Evolutionary conservation across 2,113 vertebrate species (phyloP).

Genomic region (Smithornis capensis): DNA sequence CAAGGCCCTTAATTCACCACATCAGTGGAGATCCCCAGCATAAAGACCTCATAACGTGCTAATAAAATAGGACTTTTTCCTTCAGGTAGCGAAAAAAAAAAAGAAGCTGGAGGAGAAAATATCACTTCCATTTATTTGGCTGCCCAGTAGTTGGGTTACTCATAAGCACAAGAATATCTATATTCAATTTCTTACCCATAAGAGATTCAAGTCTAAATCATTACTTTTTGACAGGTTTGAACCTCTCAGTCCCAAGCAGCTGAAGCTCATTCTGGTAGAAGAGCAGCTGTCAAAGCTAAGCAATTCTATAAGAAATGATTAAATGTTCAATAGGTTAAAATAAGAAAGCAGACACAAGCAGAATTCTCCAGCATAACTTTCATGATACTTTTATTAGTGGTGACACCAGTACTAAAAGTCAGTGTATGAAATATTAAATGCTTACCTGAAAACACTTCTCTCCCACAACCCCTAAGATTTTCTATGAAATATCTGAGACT

Average conservation of each 20-base stretch:
- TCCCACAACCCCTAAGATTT: neutral
- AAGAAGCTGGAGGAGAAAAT: neutral
- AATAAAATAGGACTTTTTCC: neutral
- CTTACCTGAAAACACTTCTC: neutral
- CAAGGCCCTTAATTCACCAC: neutral
- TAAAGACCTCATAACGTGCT: neutral
- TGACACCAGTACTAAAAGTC: neutral
- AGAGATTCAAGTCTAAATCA: neutral
- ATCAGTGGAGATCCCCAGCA: neutral
- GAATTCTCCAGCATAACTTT: neutral
- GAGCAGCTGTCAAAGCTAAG: neutral
- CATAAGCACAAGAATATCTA: neutral
- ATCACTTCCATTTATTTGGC: neutral
- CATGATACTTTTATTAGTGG: neutral
- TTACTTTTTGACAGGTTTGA: neutral
- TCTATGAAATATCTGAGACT: neutral
- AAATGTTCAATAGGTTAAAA: neutral
- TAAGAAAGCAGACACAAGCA: neutral
- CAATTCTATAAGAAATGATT: neutral
- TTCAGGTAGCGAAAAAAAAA: neutral
- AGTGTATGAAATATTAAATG: neutral
- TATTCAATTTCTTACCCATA: neutral
- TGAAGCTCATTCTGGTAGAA: neutral
- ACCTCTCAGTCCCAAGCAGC: neutral
- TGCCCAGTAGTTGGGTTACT: neutral